phyloP scores from a whole-genome alignment of 2,888 invertebrate genomes.

The Chrysolina oricalcia region DNA sequence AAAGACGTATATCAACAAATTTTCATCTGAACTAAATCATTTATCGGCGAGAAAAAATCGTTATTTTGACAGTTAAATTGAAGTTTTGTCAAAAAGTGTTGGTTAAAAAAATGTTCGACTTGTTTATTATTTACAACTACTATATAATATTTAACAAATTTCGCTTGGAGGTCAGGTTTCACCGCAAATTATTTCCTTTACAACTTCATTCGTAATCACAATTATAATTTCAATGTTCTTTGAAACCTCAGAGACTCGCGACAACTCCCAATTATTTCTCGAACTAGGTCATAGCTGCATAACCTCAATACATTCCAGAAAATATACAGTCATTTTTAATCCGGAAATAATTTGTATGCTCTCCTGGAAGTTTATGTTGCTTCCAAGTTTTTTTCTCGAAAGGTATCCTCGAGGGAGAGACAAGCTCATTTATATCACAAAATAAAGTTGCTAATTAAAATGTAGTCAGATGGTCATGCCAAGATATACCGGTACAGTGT shows the following conservation, averaged over 20 bases:
- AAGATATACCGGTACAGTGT: conserved; percentile 7
- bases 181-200: too few relatives aligned
- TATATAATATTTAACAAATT: too few relatives aligned
- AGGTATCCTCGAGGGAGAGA: neutral
- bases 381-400: neutral
- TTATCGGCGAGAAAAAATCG: too few relatives aligned
- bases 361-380: neutral
- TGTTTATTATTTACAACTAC: too few relatives aligned
- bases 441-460: neutral
- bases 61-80: too few relatives aligned
- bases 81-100: too few relatives aligned
- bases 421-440: neutral
- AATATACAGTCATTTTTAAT: neutral
- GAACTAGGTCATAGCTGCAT: neutral
- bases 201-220: neutral
- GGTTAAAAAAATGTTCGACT: too few relatives aligned
- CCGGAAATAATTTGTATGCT: neutral
- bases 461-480: neutral
- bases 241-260: neutral
- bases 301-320: neutral
- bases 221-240: neutral
- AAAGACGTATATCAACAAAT: too few relatives aligned
- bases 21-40: too few relatives aligned
- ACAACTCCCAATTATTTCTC: neutral
- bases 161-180: too few relatives aligned